Conservation (phyloP, 53 echinoderm and acorn worm genomes). For the Mesocentrotus franciscanus region DNA sequence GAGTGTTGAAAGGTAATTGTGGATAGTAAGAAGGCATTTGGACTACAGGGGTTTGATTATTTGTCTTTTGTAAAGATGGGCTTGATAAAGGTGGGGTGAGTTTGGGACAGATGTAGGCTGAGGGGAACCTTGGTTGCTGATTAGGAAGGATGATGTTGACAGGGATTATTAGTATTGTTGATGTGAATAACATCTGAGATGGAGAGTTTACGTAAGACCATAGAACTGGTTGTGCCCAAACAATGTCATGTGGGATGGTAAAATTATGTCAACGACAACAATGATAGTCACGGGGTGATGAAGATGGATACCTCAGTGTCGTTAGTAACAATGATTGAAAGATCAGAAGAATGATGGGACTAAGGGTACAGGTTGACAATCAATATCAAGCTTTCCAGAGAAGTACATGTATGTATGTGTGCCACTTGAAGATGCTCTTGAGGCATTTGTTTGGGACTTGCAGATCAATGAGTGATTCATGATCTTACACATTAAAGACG, state of each 20-base stretch:
- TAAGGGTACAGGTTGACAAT: neutral
- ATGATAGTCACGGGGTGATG: neutral
- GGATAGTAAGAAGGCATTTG: neutral
- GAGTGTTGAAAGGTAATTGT: neutral
- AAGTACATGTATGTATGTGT: neutral
- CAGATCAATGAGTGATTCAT: neutral
- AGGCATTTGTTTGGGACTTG: neutral
- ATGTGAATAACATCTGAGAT: neutral
- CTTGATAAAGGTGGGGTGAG: neutral
- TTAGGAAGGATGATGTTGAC: neutral
- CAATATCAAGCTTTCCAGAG: neutral
- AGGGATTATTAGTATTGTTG: neutral
- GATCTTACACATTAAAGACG: neutral
- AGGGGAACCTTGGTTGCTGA: neutral
- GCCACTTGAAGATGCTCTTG: neutral
- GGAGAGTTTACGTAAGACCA: neutral
- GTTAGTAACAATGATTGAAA: neutral
- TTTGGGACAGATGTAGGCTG: neutral
- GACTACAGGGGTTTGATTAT: neutral
- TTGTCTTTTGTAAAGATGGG: neutral
- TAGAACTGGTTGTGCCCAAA: neutral
- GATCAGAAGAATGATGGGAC: too few species aligned
- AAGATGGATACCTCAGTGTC: neutral
- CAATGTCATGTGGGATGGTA: neutral
- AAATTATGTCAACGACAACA: neutral